A percentile compares a stretch with the other conserved stretches of the same genome.
These are phyloP conservation scores for Seira ritae DNA, from an alignment of 2,888 invertebrate genomes.

Conservation along the genomic window DNA sequence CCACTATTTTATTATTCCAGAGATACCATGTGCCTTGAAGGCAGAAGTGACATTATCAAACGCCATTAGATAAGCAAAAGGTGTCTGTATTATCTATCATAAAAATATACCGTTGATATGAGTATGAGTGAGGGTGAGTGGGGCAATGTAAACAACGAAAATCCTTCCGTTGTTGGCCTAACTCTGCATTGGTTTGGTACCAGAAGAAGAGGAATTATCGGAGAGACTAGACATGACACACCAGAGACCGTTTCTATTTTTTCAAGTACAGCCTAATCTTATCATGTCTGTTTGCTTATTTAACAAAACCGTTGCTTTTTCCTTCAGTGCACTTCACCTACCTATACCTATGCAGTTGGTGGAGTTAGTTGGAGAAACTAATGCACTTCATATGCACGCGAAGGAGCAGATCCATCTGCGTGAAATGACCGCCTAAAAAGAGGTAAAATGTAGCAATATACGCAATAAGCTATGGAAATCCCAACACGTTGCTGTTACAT, in stretches of 20 bases:
- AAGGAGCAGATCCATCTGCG: no score
- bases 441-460: no score
- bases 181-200: no score
- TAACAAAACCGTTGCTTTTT: conserved; percentile 14
- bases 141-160: conserved; percentile 47
- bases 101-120: conserved; percentile 1
- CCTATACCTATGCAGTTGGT: no score
- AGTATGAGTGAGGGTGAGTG: conserved; percentile 24
- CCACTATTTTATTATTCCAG: no score
- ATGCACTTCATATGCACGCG: no score
- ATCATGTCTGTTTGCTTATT: conserved; percentile 60
- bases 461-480: no score
- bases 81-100: conserved; percentile 29
- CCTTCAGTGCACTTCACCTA: neutral
- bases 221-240: no score
- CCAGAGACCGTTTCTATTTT: conserved; percentile 10
- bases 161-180: neutral
- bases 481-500: no score
- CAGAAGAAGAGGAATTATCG: no score
- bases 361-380: no score
- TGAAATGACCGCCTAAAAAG: no score
- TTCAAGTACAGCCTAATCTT: conserved; percentile 55
- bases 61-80: conserved; percentile 56
- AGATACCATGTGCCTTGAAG: conserved; percentile 34
- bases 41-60: conserved; percentile 13